Evolutionary conservation across 2,113 vertebrate species (phyloP).

Genomic region (Cyanoramphus novaezelandiae): DNA sequence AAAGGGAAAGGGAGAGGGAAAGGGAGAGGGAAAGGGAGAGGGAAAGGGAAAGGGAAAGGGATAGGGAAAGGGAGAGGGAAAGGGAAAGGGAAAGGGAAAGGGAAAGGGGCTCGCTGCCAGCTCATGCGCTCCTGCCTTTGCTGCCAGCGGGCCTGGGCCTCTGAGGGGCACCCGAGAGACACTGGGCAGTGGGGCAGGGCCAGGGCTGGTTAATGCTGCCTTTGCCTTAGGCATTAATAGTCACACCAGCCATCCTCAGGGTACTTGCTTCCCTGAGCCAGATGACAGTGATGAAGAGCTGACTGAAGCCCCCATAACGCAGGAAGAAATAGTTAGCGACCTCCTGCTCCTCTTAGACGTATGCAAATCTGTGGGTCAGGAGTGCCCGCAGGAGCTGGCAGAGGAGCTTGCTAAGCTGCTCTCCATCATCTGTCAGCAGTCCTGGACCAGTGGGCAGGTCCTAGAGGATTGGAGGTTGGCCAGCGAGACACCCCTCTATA

Average conservation of each 20-base stretch:
- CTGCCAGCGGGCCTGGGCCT: background rate
- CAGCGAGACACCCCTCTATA: background rate
- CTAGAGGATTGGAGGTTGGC: background rate
- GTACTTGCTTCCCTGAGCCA: background rate
- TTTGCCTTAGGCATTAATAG: background rate
- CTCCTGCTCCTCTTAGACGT: background rate
- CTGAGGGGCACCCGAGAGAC: background rate
- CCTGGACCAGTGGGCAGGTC: background rate
- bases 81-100: no score
- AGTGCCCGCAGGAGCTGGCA: background rate
- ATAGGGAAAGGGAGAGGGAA: no score
- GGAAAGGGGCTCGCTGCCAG: background rate
- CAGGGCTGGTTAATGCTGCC: background rate
- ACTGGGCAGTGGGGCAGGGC: no score
- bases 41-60: no score
- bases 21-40: no score
- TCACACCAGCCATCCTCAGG: background rate
- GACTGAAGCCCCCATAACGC: background rate
- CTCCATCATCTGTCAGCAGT: background rate
- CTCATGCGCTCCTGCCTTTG: no score
- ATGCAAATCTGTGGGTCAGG: background rate
- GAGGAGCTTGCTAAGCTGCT: background rate
- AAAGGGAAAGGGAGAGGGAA: no score
- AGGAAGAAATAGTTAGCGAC: background rate
- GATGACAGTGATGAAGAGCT: background rate